Evolutionary conservation across 2,888 invertebrate genomes (phyloP).

Genomic region (Pristionchus entomophagus): DNA sequence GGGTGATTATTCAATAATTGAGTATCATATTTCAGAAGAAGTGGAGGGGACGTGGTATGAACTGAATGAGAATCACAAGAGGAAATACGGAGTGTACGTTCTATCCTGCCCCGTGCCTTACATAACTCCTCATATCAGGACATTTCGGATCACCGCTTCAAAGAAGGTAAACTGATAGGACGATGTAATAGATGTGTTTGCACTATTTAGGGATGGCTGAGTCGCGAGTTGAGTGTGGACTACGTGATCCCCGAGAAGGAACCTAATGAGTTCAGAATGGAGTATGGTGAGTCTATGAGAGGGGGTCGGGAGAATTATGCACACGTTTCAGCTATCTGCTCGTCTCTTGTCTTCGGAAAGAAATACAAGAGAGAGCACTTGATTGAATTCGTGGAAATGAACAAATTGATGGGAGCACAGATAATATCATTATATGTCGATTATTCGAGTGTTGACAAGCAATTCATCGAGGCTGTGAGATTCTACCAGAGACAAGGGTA

Average conservation of each 20-base stretch:
- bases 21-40: neutral
- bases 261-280: neutral
- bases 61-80: conserved; percentile 26
- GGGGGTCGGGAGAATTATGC: neutral
- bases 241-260: conserved; percentile 27
- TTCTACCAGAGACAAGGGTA: conserved; percentile 39
- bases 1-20: neutral
- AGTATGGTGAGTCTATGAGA: neutral
- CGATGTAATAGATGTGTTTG: neutral
- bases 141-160: neutral
- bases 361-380: conserved; percentile 42
- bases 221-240: neutral
- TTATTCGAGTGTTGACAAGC: neutral
- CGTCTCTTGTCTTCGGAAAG: conserved; percentile 21
- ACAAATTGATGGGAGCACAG: conserved; percentile 24
- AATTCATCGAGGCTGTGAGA: neutral
- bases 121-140: neutral
- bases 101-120: conserved; percentile 11
- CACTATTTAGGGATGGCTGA: neutral
- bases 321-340: conserved; percentile 41
- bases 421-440: conserved; percentile 23
- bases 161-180: neutral
- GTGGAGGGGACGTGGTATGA: conserved; percentile 30
- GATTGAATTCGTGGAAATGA: conserved; percentile 45
- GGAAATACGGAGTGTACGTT: conserved; percentile 12